Evolutionary conservation across 1,140 invertebrate species (phyloP), one percentile per base, ranked within the genome.

Genomic region (Drosophila ohnishii): DNA sequence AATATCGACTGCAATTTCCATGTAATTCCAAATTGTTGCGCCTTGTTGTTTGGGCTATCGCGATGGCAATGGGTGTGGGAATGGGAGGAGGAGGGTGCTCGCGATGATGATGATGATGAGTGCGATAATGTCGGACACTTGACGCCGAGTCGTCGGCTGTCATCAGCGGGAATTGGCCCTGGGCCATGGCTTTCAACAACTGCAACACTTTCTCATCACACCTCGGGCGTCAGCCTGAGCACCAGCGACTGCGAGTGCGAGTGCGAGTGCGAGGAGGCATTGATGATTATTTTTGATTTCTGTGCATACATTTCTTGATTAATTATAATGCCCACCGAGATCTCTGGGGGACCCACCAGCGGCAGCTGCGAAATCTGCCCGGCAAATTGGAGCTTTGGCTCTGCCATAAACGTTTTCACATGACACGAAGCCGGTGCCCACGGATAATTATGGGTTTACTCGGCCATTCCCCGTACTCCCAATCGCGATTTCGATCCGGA

Each of bases 11-110:
- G 78, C 83, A 83, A 77, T 87, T 87, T 87, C 78, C 79, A 83
- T 87, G 83, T 88, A 88, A 78, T 77, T 79, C 83, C 83, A 86
- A 86, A 86, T 79, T 86, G 83, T 86, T 83, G 83, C 83, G 83
- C 83, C 83, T 75, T 71, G 65, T 71, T 71, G 51, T 71, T 71
- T 59, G 64, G 60, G 56, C 75, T 57, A 78, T 60, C 64, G 65
- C 65, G 75, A 77, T 77, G 71, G 16, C 28, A 22, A 14, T 53
- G 51, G 51, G 32, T 37, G 34, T 39, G 30, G 37, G 66, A 30
- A 34, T 61, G 44, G 22, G 19, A 19, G 40, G 42, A 22, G 42
- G 44, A 13, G 19, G 60, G 44, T 56, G 61, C 45, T 56, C 40
- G 22, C 48, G 67, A 37, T 58, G 66, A 50, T 71, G 67, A 61